These are phyloP conservation scores for Girardia tigrina DNA, from an alignment of 2,888 invertebrate species.

Conservation along the genomic window DNA sequence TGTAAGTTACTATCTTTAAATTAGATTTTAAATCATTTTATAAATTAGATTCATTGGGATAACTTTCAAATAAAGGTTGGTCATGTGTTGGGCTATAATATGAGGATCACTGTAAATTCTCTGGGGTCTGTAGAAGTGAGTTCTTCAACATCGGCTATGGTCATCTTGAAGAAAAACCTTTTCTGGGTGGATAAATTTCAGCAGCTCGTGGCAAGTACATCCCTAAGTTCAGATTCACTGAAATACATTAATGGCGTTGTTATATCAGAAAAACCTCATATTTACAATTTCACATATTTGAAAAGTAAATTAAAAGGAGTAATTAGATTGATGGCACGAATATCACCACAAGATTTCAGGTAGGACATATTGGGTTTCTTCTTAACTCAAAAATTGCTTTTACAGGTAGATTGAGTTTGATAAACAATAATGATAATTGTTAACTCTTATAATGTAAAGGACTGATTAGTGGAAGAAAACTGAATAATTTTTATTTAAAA, in stretches of 20 bases:
- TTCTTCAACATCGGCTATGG: not conserved
- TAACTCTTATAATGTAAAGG: too few species aligned
- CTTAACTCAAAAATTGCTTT: too few species aligned
- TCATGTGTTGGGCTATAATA: not conserved
- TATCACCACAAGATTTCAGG: constrained; percentile 5
- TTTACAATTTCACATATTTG: not conserved
- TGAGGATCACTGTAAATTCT: not conserved
- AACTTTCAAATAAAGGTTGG: not conserved
- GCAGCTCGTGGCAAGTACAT: not conserved
- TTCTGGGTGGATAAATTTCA: not conserved
- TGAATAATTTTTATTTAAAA: too few species aligned
- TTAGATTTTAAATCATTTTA: not conserved
- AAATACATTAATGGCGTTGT: not conserved
- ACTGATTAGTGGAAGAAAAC: too few species aligned
- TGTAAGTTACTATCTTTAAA: not conserved
- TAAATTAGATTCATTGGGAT: not conserved
- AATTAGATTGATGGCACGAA: not conserved
- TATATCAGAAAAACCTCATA: not conserved
- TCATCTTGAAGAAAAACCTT: not conserved
- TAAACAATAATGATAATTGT: too few species aligned
- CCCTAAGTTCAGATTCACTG: not conserved
- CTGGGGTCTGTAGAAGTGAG: not conserved
- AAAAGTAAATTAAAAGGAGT: not conserved
- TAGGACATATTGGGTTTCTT: too few species aligned
- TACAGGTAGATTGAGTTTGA: too few species aligned